Evolutionary conservation across 2,797 vertebrate genomes (phyloP), one percentile per base, ranked within the genome.

Genomic region (Erithacus rubecula): DNA sequence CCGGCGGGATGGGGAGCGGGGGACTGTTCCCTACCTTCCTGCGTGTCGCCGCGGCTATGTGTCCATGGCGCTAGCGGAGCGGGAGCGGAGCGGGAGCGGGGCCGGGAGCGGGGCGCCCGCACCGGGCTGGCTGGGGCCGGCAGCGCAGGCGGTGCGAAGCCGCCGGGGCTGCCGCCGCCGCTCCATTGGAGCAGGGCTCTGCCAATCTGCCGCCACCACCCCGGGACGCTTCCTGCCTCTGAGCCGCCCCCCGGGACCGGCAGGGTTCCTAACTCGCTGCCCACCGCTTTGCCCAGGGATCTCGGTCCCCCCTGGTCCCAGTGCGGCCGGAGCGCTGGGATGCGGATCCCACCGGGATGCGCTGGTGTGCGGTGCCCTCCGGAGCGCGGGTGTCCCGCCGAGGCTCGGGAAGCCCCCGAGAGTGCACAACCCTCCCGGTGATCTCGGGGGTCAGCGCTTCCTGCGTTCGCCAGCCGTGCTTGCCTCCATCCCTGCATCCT

Each of bases 181-280:
- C 83, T 85, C 95, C 83, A 96, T 96, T 96, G 95, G 95, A 96
- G 93, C 91, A 95, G 59, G 72, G 89, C 80, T 79, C 93, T 94
- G 95, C 93, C 95, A 96, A 95, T 96, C 95, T 75, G 71, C 93
- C 67, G 83, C 89, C 68, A 1, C 86, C 67, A 82, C 55, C 62
- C 76, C 91, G 87, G 95, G 80, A 88, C 68, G 91, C 80, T 95
- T 96, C 95, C 95, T 95, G 95, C 56, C 89, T 89, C 43, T 68
- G 70, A 87, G 75, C 91, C 89, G 72, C 81, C 63, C 88, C 65
- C 65, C 82, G 34, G 15, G 27, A 80, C 39, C 71, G 12, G 26
- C 7, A 27, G 39, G 34, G 55, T 26, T 52, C 9, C 18, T 18
- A 5, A 1, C 4, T 18, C 2, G 9, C 7, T 15, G 12, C 4